phyloP scores from a whole-genome alignment of 2,113 vertebrate genomes.

The Typhlomys cinereus region DNA sequence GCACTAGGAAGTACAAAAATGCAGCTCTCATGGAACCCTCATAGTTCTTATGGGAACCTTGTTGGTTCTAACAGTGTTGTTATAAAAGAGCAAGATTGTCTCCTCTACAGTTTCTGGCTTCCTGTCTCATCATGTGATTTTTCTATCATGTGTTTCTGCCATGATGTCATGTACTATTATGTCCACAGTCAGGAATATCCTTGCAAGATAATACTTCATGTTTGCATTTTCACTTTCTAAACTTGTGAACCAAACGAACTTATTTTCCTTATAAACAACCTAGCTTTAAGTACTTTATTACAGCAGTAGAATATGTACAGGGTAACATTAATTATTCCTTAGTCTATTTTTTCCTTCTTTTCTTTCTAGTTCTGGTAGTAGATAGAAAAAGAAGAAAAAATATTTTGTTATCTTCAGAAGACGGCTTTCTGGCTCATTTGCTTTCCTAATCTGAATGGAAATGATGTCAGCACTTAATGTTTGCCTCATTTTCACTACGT shows the following conservation, averaged over 20 bases:
- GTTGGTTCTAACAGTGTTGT: not conserved
- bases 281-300: not conserved
- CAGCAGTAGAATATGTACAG: not conserved
- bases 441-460: conserved; percentile 10
- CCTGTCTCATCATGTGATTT: not conserved
- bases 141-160: not conserved
- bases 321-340: not conserved
- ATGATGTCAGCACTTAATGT: conserved; percentile 13
- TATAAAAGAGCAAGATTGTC: not conserved
- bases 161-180: not conserved
- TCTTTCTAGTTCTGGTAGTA: not conserved
- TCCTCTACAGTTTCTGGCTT: not conserved
- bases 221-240: not conserved
- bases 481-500: not conserved
- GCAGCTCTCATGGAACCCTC: not conserved
- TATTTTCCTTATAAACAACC: not conserved
- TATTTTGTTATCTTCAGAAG: not conserved
- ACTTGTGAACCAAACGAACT: not conserved
- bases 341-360: not conserved
- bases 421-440: not conserved
- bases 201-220: not conserved
- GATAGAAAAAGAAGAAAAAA: not conserved
- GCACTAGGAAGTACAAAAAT: not conserved
- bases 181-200: too few species aligned
- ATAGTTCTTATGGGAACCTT: not conserved